Evolutionary conservation across 2,113 vertebrate species (phyloP).

Genomic region (Nansenia antarctica): DNA sequence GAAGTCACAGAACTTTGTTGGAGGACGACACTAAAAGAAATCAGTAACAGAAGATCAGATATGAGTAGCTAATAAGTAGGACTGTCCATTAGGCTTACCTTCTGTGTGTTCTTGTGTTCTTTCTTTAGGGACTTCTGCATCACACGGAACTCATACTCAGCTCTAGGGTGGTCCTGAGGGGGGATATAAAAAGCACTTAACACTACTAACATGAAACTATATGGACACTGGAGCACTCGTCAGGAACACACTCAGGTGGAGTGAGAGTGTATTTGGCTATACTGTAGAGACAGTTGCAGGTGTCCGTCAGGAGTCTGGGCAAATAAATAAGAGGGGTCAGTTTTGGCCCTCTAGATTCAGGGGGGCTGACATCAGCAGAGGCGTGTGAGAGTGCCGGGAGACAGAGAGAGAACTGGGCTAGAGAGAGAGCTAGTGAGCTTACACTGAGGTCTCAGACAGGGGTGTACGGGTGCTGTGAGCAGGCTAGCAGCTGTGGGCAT

Average conservation of each 20-base stretch:
- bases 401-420: background rate
- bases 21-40: background rate
- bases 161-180: slow-evolving; percentile 88
- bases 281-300: background rate
- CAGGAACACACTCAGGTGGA: background rate
- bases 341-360: no score
- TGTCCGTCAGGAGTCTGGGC: no score
- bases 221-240: background rate
- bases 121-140: slow-evolving; percentile 89
- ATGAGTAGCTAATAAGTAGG: background rate
- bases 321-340: no score
- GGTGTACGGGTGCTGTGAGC: background rate
- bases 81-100: slow-evolving; percentile 73
- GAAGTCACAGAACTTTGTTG: background rate
- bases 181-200: background rate
- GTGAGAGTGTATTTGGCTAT: background rate
- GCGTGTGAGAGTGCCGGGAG: background rate
- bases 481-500: background rate
- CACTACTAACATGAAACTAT: no score
- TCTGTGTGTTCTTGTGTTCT: slow-evolving; percentile 79
- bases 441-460: background rate
- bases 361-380: no score
- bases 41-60: background rate
- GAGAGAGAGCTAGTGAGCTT: background rate
- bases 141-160: slow-evolving; percentile 93